Base-by-base conservation (phyloP, 2,888 invertebrate genomes). In the Eilema depressum region DNA sequence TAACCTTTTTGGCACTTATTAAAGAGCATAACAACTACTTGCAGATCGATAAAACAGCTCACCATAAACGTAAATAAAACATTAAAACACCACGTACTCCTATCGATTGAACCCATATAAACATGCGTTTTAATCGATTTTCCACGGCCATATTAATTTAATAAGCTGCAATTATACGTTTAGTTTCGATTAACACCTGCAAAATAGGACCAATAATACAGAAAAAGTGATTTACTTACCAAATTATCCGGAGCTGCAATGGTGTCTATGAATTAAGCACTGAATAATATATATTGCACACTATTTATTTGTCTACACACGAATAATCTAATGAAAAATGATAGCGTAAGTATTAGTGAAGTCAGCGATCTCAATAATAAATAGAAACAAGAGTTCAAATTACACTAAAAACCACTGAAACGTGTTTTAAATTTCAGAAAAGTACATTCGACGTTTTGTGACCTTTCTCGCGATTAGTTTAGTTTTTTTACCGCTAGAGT, bases 151-250 rank as follows among this genome's bases (percentile, higher is more conserved):
- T 17, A 61, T 41, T n/a, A 12, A 14, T 59, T n/a, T 33, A 30
- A 30, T 26, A 26, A 28, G 23, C 2, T 30, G 28, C 62, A 26
- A 23, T 60, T 30, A 59, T 60, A 37, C 10, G 0, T 72, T 23
- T n/a, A 37, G 23, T 47, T 71, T 62, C 20, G 33, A 33, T 70
- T 61, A 70, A 17, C 3, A 69, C n/a, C 28, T 60, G 10, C 47
- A 60, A 57, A 70, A 26, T 63, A 37, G 1, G 14, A 56, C 0
- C 62, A 63, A 67, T 73, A 69, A 83, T 79, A 83, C 79, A 83
- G 80, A 84, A 85, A 80, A 70, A 77, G 68, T 33, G 30, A 75
- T 74, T 77, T 75, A 86, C 87, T 86, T 83, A 87, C 87, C 82
- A 71, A 83, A 80, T 66, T 70, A 71, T 74, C 66, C 30, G 41